Evolutionary conservation across 2,888 invertebrate genomes (phyloP).

Genomic region (Aethes cnicana): DNA sequence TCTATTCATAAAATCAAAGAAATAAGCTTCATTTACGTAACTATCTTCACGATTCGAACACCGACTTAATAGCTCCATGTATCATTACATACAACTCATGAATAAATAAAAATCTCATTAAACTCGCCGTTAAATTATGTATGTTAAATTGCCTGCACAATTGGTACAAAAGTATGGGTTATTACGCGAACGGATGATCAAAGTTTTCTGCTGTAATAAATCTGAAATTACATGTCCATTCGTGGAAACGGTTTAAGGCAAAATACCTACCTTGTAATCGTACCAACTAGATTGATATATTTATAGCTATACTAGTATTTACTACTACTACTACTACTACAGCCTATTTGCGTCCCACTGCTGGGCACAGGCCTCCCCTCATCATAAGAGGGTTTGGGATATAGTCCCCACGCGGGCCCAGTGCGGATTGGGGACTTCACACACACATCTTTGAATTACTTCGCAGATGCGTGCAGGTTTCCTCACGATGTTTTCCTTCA

Average conservation of each 20-base stretch:
- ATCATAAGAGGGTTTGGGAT: too few species aligned
- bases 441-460: too few species aligned
- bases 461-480: too few species aligned
- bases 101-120: constrained; percentile 71
- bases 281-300: too few species aligned
- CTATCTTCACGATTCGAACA: constrained; percentile 72
- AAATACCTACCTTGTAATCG: too few species aligned
- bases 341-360: too few species aligned
- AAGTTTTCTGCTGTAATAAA: constrained; percentile 56
- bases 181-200: constrained; percentile 50
- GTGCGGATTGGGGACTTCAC: too few species aligned
- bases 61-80: constrained; percentile 56
- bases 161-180: constrained; percentile 41
- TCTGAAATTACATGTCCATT: constrained; percentile 55
- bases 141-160: constrained; percentile 45
- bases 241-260: constrained; percentile 42
- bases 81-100: constrained; percentile 52
- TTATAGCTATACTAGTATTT: too few species aligned
- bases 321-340: too few species aligned
- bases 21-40: constrained; percentile 4
- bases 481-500: too few species aligned
- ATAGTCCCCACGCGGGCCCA: too few species aligned
- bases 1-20: not conserved
- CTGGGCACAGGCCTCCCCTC: too few species aligned
- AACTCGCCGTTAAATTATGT: constrained; percentile 42